These are phyloP conservation scores for Nemapogon koenigi DNA, from an alignment of 2,888 invertebrate genomes.

Conservation along the genomic window DNA sequence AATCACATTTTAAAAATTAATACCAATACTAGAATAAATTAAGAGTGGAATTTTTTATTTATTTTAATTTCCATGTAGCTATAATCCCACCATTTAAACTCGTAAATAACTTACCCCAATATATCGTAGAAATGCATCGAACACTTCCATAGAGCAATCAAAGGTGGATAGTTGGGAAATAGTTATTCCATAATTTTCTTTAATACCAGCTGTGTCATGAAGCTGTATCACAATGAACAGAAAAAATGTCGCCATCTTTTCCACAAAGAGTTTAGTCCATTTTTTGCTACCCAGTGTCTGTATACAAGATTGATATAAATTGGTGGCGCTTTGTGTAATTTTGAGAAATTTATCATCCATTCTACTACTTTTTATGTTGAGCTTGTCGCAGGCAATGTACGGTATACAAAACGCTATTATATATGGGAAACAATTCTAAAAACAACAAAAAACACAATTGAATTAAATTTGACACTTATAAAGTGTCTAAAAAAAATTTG, in stretches of 20 bases:
- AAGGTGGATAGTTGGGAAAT: conserved; percentile 36
- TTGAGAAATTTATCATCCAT: conserved; percentile 16
- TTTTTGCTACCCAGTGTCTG: conserved; percentile 35
- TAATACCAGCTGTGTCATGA: conserved; percentile 36
- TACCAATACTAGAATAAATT: background rate
- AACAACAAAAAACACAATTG: conserved; percentile 15
- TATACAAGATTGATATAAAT: conserved; percentile 17
- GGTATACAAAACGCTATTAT: conserved; percentile 43
- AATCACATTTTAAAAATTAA: conserved; percentile 15
- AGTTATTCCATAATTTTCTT: conserved; percentile 27
- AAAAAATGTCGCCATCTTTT: conserved; percentile 44
- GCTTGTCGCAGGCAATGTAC: conserved; percentile 39
- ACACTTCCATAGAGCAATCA: conserved; percentile 38
- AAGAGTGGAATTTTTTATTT: background rate
- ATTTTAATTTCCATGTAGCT: background rate
- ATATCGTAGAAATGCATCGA: conserved; percentile 42
- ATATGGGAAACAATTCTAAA: conserved; percentile 43
- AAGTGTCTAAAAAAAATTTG: no score
- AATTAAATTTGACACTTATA: no score
- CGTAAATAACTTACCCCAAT: conserved; percentile 39
- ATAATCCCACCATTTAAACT: background rate
- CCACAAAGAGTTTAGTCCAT: conserved; percentile 41
- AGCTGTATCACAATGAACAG: conserved; percentile 32
- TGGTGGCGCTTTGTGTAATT: background rate
- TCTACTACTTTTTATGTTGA: conserved; percentile 26